phyloP scores from a whole-genome alignment of 2,888 invertebrate species.

The Choreutis nemorana region DNA sequence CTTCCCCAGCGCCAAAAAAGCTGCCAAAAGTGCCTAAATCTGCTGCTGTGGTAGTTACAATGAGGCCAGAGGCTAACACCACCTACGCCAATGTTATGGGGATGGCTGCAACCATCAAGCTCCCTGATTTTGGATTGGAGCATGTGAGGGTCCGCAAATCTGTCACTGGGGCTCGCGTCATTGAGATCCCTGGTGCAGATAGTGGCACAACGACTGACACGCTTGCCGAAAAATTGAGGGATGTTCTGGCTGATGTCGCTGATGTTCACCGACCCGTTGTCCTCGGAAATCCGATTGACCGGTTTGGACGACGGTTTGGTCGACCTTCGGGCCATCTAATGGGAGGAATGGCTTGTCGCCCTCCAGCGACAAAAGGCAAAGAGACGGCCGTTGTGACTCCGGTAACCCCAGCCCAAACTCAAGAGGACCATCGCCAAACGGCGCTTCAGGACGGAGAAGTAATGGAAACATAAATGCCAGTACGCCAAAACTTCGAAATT shows the following conservation, averaged over 20 bases:
- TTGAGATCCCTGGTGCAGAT: neutral
- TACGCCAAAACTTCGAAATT: neutral
- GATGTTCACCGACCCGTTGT: conserved; percentile 1
- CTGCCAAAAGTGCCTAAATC: neutral
- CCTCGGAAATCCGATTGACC: no score
- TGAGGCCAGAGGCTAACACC: neutral
- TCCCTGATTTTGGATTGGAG: no score
- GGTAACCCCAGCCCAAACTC: neutral
- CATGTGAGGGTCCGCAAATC: neutral
- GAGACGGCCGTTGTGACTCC: neutral
- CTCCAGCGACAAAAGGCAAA: neutral
- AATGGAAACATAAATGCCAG: no score
- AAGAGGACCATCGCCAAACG: no score
- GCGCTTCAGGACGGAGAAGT: no score
- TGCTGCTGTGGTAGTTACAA: neutral
- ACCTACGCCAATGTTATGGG: neutral
- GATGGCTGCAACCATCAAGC: neutral
- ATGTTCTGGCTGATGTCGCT: neutral
- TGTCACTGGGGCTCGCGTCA: neutral
- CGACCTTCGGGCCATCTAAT: conserved; percentile 2
- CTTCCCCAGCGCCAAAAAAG: neutral
- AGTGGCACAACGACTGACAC: neutral
- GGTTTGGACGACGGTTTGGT: conserved; percentile 5
- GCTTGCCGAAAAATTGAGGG: neutral
- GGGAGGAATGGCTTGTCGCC: conserved; percentile 1